Evolutionary conservation across 2,888 invertebrate genomes (phyloP).

Genomic region (Ditylenchus weischeri): DNA sequence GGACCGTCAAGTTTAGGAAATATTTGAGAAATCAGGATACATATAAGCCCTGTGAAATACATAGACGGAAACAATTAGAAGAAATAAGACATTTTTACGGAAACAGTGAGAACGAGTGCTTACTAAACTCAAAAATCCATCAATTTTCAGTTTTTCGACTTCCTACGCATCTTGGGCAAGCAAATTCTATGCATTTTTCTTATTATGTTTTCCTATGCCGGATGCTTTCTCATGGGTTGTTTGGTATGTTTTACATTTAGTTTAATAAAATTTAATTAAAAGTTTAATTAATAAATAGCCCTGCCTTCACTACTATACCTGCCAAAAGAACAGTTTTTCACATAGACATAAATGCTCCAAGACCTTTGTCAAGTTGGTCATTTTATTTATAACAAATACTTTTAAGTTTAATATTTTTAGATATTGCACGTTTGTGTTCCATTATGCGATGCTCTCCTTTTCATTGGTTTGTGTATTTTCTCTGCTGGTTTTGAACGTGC

Average conservation of each 20-base stretch:
- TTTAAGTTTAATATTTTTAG: slow-evolving; percentile 31
- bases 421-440: slow-evolving; percentile 47
- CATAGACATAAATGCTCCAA: slow-evolving; percentile 53
- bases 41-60: too few relatives aligned
- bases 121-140: too few relatives aligned
- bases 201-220: slow-evolving; percentile 37
- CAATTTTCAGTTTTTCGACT: neutral
- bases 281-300: too few relatives aligned
- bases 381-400: too few relatives aligned
- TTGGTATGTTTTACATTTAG: neutral
- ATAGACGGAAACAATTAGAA: too few relatives aligned
- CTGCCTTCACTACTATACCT: slow-evolving; percentile 45
- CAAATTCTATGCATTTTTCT: slow-evolving; percentile 29
- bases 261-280: too few relatives aligned
- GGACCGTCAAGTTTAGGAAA: too few relatives aligned
- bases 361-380: slow-evolving; percentile 44
- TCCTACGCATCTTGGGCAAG: neutral
- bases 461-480: slow-evolving; percentile 35
- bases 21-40: too few relatives aligned
- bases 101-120: too few relatives aligned
- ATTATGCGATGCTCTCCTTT: slow-evolving; percentile 45
- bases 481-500: slow-evolving; percentile 44
- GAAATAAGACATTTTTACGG: too few relatives aligned
- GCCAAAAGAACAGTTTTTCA: slow-evolving; percentile 48
- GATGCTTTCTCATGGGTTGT: slow-evolving; percentile 40